These are phyloP conservation scores for Buteo buteo DNA, from an alignment of 2,113 vertebrate species.

Conservation along the genomic window DNA sequence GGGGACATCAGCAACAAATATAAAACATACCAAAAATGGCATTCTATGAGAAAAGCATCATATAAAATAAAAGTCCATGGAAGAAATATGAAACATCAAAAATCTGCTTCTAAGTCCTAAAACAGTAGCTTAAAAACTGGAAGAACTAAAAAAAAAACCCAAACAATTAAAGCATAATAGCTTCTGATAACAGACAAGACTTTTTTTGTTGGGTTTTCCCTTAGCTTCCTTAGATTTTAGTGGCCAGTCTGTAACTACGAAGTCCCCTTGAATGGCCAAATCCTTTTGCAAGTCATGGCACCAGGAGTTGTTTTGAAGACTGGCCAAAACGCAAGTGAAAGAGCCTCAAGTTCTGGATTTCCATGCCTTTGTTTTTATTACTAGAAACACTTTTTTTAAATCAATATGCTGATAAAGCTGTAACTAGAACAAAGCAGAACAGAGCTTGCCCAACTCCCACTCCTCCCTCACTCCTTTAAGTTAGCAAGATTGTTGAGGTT, in stretches of 20 bases:
- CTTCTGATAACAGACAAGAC: background rate
- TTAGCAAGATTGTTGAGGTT: background rate
- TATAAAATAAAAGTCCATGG: background rate
- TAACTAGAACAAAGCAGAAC: background rate
- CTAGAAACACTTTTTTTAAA: background rate
- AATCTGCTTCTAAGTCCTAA: background rate
- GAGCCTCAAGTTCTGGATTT: background rate
- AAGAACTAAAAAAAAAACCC: background rate
- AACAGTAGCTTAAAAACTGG: background rate
- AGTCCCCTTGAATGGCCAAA: background rate
- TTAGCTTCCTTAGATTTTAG: background rate
- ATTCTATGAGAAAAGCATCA: background rate
- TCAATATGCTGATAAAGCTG: background rate
- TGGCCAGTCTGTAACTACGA: background rate
- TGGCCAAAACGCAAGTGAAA: background rate
- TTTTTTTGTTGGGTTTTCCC: background rate
- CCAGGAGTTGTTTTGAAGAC: background rate
- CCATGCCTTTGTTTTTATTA: background rate
- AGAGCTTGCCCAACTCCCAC: background rate
- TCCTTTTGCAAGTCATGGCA: background rate
- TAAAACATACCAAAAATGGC: background rate
- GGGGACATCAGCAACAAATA: background rate
- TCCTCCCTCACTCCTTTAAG: background rate
- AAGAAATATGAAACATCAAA: background rate
- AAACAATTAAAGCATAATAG: no score